Conservation (phyloP, 2,113 vertebrate species). For the Tiliqua scincoides region DNA sequence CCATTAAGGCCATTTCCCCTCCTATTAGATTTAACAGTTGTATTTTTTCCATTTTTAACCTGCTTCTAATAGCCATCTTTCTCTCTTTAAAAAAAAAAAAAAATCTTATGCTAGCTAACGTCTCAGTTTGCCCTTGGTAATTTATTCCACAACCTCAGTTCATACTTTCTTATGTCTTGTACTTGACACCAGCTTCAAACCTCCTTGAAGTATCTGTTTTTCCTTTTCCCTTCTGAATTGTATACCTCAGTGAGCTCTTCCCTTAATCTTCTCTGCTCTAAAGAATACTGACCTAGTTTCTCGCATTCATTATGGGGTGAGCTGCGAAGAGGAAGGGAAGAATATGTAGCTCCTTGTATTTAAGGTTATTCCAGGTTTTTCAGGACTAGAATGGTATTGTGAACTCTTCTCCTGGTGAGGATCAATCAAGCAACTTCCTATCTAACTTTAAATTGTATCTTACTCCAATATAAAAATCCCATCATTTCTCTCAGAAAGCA, state of each 20-base stretch:
- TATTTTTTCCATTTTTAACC: neutral
- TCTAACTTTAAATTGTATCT: too few relatives aligned
- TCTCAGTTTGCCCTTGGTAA: conserved; percentile 22
- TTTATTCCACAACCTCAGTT: conserved; percentile 40
- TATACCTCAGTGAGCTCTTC: conserved; percentile 9
- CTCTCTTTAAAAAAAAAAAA: neutral
- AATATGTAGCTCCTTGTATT: conserved; percentile 14
- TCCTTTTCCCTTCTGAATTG: conserved; percentile 46
- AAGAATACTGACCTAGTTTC: conserved; percentile 59
- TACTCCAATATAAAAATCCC: too few relatives aligned
- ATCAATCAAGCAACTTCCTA: neutral
- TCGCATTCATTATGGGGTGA: neutral
- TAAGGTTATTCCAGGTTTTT: neutral
- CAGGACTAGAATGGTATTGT: neutral
- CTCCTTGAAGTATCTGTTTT: conserved; percentile 38
- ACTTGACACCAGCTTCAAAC: conserved; percentile 35
- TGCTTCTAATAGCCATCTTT: neutral
- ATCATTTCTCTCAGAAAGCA: too few relatives aligned
- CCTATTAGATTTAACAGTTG: neutral
- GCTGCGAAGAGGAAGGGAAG: neutral
- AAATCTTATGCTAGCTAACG: neutral
- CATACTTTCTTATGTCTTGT: conserved; percentile 24
- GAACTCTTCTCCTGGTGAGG: neutral
- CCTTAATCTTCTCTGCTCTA: conserved; percentile 40
- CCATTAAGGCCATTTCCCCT: too few relatives aligned